phyloP scores from a whole-genome alignment of 2,113 vertebrate species.

The Zosterops borbonicus region DNA sequence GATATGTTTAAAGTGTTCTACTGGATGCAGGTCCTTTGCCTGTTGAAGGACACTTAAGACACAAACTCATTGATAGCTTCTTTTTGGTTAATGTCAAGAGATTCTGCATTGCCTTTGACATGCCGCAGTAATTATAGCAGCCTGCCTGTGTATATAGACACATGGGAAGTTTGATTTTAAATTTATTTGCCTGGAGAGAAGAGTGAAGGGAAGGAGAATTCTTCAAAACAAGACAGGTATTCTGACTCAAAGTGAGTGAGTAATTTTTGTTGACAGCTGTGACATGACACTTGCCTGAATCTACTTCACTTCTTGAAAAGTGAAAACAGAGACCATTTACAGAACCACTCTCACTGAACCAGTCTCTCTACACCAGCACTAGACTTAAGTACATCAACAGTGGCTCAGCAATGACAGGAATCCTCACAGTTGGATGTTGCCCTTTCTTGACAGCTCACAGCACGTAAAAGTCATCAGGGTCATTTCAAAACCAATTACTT shows the following conservation, averaged over 20 bases:
- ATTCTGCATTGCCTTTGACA: background rate
- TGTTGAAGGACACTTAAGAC: background rate
- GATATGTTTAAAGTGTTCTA: background rate
- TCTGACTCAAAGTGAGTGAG: background rate
- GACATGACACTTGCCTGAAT: background rate
- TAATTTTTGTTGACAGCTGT: constrained; percentile 20
- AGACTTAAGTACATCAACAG: background rate
- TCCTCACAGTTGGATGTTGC: background rate
- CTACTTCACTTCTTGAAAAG: background rate
- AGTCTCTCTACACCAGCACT: background rate
- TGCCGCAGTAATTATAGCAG: background rate
- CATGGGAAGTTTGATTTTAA: background rate
- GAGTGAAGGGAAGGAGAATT: background rate
- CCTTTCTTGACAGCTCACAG: background rate
- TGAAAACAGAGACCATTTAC: background rate
- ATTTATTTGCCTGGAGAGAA: background rate
- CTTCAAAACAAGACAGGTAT: background rate
- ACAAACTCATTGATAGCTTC: background rate
- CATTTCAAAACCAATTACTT: background rate
- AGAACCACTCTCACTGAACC: background rate
- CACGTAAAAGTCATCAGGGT: background rate
- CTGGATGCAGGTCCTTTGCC: background rate
- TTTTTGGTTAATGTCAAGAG: background rate
- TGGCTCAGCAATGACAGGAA: background rate
- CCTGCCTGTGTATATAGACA: background rate